A percentile compares a stretch with the other conserved stretches of the same genome.
Evolutionary conservation across 2,888 invertebrate species (phyloP).

Genomic region (Lasius platythorax): DNA sequence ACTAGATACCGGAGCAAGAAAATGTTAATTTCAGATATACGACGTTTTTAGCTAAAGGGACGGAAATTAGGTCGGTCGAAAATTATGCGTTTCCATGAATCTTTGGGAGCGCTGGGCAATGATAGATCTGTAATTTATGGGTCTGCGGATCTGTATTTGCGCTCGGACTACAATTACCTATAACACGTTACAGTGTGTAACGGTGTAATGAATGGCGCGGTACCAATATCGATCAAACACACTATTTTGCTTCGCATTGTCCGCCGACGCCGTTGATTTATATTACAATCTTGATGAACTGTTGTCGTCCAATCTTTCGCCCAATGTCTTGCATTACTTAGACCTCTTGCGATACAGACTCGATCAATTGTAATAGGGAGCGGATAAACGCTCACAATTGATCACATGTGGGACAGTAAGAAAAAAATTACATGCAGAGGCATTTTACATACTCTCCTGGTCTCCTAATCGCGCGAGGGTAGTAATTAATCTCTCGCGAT

Average conservation of each 20-base stretch:
- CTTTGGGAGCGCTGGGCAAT: background rate
- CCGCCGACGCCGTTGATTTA: constrained; percentile 37
- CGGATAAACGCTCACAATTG: constrained; percentile 11
- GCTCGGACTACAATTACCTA: constrained; percentile 12
- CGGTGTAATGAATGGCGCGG: constrained; percentile 19
- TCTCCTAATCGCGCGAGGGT: background rate
- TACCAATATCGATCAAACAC: constrained; percentile 48
- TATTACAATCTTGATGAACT: constrained; percentile 56
- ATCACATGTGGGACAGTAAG: constrained; percentile 22
- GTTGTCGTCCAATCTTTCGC: constrained; percentile 56
- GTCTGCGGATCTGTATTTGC: constrained; percentile 32
- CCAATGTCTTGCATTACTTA: constrained; percentile 27
- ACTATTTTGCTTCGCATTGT: constrained; percentile 34
- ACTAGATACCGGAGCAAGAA: background rate
- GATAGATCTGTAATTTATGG: constrained; percentile 26
- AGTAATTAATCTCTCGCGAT: constrained; percentile 15
- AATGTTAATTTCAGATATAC: background rate
- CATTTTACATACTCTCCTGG: constrained; percentile 56
- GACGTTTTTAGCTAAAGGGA: background rate
- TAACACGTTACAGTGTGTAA: constrained; percentile 29
- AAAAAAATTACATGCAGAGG: constrained; percentile 21
- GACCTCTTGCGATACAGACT: background rate
- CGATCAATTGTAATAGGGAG: constrained; percentile 3
- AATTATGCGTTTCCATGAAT: constrained; percentile 35
- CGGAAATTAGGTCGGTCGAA: background rate